Base-by-base conservation (phyloP, 64 coral and sea anemone species). In the Trachythela sp. region DNA sequence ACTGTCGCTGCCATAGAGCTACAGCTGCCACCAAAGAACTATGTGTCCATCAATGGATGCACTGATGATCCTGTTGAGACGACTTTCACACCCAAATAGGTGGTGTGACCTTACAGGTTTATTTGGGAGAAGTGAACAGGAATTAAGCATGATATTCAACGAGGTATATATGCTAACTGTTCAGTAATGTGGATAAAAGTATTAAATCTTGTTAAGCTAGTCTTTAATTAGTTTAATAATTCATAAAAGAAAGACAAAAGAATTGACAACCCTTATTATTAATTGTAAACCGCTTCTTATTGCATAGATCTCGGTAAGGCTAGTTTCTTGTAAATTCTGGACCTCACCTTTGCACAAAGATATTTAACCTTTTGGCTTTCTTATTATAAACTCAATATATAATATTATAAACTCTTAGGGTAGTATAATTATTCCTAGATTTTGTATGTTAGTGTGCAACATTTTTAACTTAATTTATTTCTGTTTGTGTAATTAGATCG, bases 81-180 rank as follows among this genome's bases (percentile, higher is more conserved):
- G 68, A 72, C 68, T 72, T 72, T 27, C 68, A 31, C 29, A 72
- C 33, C 68, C 68, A 72, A 72, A 72, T 72, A 72, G 68, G 33
- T 72, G 68, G 68, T 72, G 68, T 72, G 68, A 72, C 26, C 33
- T 72, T 27, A 35, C 33, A 35, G 68, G 68, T 27, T 31, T 72
- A 31, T 72, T 72, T 72, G 68, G 68, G 33, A 72, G 68, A 35
- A 72, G 68, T 72, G 68, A 72, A 72, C 33, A 14, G 13, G n/a
- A 72, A 35, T 35, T 72, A 72, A 72, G 68, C 33, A 31, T 72
- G 68, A 72, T 72, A 31, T 72, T 72, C 33, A 72, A 72, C 68
- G 68, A 72, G 68, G 68, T 72, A 72, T 72, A 4, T 72, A n/a
- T n/a, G n/a, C n/a, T n/a, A n/a, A n/a, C n/a, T n/a, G n/a, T n/a